Evolutionary conservation across 2,113 vertebrate species (phyloP), one percentile per base, ranked within the genome.

Genomic region (Silurus meridionalis): DNA sequence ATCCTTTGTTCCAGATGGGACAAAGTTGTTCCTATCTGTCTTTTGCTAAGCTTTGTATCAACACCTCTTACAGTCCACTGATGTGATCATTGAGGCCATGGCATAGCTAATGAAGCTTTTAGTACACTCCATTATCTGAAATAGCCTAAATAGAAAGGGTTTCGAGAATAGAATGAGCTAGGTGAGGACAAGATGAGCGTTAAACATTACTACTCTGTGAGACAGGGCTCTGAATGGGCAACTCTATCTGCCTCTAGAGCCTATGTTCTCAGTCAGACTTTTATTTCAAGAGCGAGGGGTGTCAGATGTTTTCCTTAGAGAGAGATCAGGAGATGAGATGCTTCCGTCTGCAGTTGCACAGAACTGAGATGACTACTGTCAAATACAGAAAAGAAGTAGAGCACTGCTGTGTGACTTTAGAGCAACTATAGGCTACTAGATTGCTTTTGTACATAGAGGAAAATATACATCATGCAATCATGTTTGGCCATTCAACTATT

Each of bases 181-280:
- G 55, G 53, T 80, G 13, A 28, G 63, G 37, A 61, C 83, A 80
- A 85, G 58, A 85, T 58, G 78, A 87, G 80, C 46, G 71, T 87
- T 80, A 74, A 67, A 86, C 71, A 83, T 53, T 89, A 25, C 48
- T 69, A 77, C 48, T 63, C 72, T 83, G 48, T 89, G 84, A 91
- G 85, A 87, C 86, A 82, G 66, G 90, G 85, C 89, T 86, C 78
- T 87, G 77, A 91, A 88, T 87, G 86, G 89, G 89, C 83, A 92
- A 91, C 90, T 83, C 82, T 87, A 91, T 91, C 90, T 90, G 85
- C 90, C 89, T 89, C 90, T 78, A 82, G 87, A 90, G 86, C 64
- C 86, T 82, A 89, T 91, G 69, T 78, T 77, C 75, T 75, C 87
- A 83, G 58, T 85, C 82, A 82, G 81, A 72, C 83, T 83, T 87